Conservation (phyloP, 2,113 vertebrate species). For the Cyanoramphus novaezelandiae region DNA sequence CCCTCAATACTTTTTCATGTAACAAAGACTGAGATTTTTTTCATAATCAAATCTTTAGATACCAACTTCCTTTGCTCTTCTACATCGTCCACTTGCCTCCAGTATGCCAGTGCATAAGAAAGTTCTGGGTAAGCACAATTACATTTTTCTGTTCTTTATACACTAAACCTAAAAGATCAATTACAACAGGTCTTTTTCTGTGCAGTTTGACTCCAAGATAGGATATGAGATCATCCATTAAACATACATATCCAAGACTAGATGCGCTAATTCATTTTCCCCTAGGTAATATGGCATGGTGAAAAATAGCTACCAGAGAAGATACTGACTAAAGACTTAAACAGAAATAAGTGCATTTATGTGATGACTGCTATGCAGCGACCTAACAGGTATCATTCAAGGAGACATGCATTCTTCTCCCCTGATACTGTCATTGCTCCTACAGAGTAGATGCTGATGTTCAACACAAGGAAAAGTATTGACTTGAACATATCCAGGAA, state of each 20-base stretch:
- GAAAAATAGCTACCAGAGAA: constrained; percentile 57
- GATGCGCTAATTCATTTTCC: constrained; percentile 55
- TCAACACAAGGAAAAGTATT: background rate
- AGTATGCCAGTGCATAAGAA: background rate
- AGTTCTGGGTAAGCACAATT: background rate
- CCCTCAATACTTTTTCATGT: background rate
- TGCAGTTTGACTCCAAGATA: constrained; percentile 9
- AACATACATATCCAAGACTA: constrained; percentile 35
- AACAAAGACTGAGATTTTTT: background rate
- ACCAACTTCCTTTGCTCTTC: background rate
- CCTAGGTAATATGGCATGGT: constrained; percentile 41
- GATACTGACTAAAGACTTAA: constrained; percentile 50
- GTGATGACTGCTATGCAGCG: constrained; percentile 13
- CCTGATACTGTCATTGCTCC: background rate
- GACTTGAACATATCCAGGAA: background rate
- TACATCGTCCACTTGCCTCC: background rate
- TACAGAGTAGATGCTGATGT: background rate
- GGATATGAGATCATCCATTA: constrained; percentile 51
- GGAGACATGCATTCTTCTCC: constrained; percentile 1
- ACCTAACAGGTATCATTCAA: background rate
- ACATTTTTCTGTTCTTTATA: constrained; percentile 10
- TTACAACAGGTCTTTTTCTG: background rate
- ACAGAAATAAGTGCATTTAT: constrained; percentile 54
- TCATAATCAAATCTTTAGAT: background rate
- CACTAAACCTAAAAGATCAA: constrained; percentile 35